Evolutionary conservation across 2,797 vertebrate genomes (phyloP).

Genomic region (Dallia pectoralis): DNA sequence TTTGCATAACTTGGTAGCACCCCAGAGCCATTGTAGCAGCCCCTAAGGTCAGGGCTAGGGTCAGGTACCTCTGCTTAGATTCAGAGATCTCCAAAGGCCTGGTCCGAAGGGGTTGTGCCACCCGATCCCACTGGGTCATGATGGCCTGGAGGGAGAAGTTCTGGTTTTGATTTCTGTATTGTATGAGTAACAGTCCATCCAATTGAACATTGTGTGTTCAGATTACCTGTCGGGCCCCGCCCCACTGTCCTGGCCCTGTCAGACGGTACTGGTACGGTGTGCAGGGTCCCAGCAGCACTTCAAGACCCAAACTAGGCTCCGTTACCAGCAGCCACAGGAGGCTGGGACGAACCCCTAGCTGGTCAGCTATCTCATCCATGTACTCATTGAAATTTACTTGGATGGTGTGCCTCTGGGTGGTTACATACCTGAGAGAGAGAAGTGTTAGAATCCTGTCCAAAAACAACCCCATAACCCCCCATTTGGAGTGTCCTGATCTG

Average conservation of each 20-base stretch:
- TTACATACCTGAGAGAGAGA: constrained; percentile 54
- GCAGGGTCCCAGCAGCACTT: constrained; percentile 76
- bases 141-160: constrained; percentile 64
- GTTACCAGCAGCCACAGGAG: constrained; percentile 68
- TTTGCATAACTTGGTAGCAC: constrained; percentile 44
- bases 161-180: too few species aligned
- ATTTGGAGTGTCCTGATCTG: not conserved
- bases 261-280: constrained; percentile 82
- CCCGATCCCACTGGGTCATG: constrained; percentile 79
- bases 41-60: constrained; percentile 54
- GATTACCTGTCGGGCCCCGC: constrained; percentile 75
- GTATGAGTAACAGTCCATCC: too few species aligned
- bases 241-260: constrained; percentile 77
- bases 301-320: constrained; percentile 76
- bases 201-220: too few species aligned
- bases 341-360: constrained; percentile 73
- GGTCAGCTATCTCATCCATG: constrained; percentile 64
- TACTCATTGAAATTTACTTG: constrained; percentile 72
- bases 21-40: constrained; percentile 42
- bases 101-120: constrained; percentile 72
- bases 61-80: constrained; percentile 28
- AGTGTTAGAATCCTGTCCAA: not conserved
- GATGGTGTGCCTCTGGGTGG: constrained; percentile 61
- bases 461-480: not conserved
- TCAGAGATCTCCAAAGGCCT: constrained; percentile 30